A percentile compares a stretch with the other conserved stretches of the same genome.
phyloP scores from a whole-genome alignment of 2,797 vertebrate genomes.

The Anguilla marmorata region DNA sequence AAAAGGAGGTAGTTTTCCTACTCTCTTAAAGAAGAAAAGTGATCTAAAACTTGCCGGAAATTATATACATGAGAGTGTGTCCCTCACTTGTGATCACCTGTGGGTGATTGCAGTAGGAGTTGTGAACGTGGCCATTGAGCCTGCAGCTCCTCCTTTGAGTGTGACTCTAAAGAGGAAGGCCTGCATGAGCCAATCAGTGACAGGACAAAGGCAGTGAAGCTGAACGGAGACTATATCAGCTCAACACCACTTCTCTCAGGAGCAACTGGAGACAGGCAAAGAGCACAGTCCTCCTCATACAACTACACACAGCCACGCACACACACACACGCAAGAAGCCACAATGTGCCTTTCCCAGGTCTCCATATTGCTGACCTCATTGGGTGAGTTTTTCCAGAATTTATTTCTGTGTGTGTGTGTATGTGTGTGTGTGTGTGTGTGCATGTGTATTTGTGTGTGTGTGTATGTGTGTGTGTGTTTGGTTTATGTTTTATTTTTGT shows the following conservation, averaged over 20 bases:
- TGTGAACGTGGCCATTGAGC: neutral
- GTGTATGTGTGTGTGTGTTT: neutral
- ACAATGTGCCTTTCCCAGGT: constrained; percentile 61
- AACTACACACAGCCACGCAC: constrained; percentile 21
- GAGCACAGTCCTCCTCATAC: neutral
- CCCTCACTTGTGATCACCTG: neutral
- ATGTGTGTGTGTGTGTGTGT: neutral
- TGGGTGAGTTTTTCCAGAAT: constrained; percentile 64
- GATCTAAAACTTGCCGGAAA: neutral
- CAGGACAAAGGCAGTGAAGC: constrained; percentile 1
- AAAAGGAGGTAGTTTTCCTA: neutral
- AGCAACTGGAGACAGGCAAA: neutral
- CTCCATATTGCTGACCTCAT: constrained; percentile 55
- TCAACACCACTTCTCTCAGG: neutral
- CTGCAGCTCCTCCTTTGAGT: constrained; percentile 5
- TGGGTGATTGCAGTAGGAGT: neutral
- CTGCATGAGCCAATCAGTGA: constrained; percentile 32
- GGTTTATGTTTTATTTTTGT: neutral
- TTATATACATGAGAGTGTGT: neutral
- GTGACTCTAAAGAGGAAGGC: constrained; percentile 23
- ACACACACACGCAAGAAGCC: constrained; percentile 43
- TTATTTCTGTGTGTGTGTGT: constrained; percentile 15
- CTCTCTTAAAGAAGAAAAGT: neutral
- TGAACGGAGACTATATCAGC: neutral
- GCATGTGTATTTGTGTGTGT: neutral